These are phyloP conservation scores for Lasioglossum calceatum DNA, from an alignment of 2,888 invertebrate species.

Conservation along the genomic window DNA sequence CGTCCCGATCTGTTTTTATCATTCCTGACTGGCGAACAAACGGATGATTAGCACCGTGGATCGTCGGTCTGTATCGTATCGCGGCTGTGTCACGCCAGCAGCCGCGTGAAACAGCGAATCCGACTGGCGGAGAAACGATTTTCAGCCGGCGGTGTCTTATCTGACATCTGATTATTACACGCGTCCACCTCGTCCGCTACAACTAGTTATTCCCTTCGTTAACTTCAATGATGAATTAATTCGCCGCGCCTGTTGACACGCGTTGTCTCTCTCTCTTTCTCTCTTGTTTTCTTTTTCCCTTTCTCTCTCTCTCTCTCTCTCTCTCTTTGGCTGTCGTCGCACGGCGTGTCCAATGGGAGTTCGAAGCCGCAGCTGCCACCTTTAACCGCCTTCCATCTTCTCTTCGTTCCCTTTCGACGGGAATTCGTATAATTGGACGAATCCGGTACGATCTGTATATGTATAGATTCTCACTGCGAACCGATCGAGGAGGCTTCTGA, in stretches of 20 bases:
- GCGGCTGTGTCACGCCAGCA: constrained; percentile 36
- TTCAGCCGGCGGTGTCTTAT: constrained; percentile 63
- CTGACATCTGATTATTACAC: constrained; percentile 70
- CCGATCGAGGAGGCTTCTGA: background rate
- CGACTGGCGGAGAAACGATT: constrained; percentile 57
- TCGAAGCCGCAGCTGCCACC: constrained; percentile 22
- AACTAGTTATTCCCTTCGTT: constrained; percentile 69
- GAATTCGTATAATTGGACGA: background rate
- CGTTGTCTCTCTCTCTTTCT: constrained; percentile 30
- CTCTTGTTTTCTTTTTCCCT: background rate
- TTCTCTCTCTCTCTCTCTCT: background rate
- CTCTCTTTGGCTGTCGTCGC: background rate
- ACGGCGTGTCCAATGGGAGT: constrained; percentile 1
- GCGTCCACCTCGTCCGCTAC: constrained; percentile 66
- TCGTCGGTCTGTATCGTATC: constrained; percentile 17
- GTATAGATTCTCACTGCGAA: background rate
- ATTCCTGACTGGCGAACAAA: constrained; percentile 18
- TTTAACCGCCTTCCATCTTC: background rate
- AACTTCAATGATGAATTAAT: constrained; percentile 71
- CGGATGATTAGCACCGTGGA: constrained; percentile 3
- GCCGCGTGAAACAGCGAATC: constrained; percentile 46
- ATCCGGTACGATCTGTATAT: background rate
- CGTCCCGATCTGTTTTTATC: constrained; percentile 15
- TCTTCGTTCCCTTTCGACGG: background rate
- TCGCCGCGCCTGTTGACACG: constrained; percentile 54